Conservation (phyloP, 2,113 vertebrate genomes). For the Archilochus colubris region DNA sequence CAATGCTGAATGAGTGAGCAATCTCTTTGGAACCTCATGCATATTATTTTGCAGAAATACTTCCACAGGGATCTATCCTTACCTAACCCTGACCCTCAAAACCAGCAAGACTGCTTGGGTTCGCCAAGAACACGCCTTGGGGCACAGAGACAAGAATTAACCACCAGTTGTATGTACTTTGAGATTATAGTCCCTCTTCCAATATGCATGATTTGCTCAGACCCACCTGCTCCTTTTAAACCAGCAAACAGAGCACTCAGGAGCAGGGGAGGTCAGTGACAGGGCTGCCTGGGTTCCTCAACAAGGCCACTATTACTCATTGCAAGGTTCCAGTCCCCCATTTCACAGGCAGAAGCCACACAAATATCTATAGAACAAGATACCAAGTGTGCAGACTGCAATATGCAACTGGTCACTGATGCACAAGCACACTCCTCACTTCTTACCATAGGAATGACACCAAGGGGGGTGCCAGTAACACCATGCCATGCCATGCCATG, state of each 20-base stretch:
- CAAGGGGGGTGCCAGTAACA: neutral
- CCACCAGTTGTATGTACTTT: neutral
- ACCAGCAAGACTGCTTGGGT: neutral
- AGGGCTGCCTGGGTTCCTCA: neutral
- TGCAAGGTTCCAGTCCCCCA: neutral
- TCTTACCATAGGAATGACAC: neutral
- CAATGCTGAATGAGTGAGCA: fast-evolving
- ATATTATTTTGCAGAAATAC: neutral
- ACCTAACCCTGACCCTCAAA: constrained; percentile 45
- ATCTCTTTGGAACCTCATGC: neutral
- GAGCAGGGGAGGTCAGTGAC: fast-evolving
- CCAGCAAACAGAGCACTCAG: fast-evolving
- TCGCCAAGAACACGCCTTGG: neutral
- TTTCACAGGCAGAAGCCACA: neutral
- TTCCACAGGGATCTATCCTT: neutral
- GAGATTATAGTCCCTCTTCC: neutral
- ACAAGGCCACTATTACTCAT: fast-evolving
- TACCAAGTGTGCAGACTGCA: fast-evolving
- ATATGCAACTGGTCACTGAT: fast-evolving
- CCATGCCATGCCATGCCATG: neutral
- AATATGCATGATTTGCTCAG: neutral
- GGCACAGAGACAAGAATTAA: neutral
- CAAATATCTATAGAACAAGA: neutral
- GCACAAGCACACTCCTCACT: fast-evolving
- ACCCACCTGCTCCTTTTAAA: neutral